Percentiles rank a stretch among this genome's conserved stretches.
Conservation (phyloP, 1,140 invertebrate genomes). For the Papilio helenus region DNA sequence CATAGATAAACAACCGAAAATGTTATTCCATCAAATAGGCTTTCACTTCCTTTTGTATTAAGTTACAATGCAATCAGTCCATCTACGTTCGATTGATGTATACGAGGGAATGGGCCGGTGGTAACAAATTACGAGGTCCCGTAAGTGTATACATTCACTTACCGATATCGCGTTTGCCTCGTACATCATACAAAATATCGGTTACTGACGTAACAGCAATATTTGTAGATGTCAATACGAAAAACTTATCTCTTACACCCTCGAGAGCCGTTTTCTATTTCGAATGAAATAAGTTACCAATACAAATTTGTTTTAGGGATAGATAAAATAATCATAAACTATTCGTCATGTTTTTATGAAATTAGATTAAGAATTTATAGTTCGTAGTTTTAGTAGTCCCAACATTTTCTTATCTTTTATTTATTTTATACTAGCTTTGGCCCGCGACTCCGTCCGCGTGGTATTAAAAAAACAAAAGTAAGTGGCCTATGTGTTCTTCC, state of each 20-base stretch:
- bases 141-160: conserved; percentile 51
- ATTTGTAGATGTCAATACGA: conserved; percentile 39
- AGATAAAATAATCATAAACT: background rate
- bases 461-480: too few species aligned
- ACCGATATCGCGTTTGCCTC: conserved; percentile 52
- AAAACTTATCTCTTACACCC: conserved; percentile 35
- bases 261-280: conserved; percentile 24
- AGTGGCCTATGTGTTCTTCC: too few species aligned
- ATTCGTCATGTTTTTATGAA: background rate
- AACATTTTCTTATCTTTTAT: too few species aligned
- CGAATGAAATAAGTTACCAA: conserved; percentile 21
- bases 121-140: conserved; percentile 51
- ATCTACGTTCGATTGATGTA: conserved; percentile 66
- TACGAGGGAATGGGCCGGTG: conserved; percentile 47
- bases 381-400: too few species aligned
- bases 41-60: conserved; percentile 57
- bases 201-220: conserved; percentile 45
- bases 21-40: conserved; percentile 44
- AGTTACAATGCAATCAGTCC: conserved; percentile 69
- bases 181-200: conserved; percentile 55
- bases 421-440: too few species aligned
- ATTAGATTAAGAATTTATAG: conserved; percentile 15
- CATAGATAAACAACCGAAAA: conserved; percentile 39
- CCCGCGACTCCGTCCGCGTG: too few species aligned
- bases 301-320: background rate